Percentiles rank a stretch among this genome's conserved stretches.
These are phyloP conservation scores for Struthio camelus DNA, from an alignment of 2,113 vertebrate species.

Conservation along the genomic window DNA sequence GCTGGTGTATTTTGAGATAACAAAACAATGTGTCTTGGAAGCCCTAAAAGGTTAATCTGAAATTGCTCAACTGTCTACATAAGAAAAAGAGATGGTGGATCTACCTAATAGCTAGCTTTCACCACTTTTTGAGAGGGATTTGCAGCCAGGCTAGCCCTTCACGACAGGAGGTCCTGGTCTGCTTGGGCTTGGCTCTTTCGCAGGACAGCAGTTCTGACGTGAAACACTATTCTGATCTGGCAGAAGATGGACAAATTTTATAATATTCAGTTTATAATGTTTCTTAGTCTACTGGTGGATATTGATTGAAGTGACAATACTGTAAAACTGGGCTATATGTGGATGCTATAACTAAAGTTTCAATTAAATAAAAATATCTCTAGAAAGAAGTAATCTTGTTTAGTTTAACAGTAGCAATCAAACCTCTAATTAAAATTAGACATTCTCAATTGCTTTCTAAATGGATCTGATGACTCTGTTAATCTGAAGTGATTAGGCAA, in stretches of 20 bases:
- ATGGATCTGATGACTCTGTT: slow-evolving; percentile 60
- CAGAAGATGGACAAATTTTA: not conserved
- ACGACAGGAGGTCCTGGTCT: too few relatives aligned
- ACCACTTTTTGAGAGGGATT: not conserved
- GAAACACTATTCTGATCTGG: not conserved
- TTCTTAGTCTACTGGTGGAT: not conserved
- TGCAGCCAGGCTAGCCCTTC: too few relatives aligned
- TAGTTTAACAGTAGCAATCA: slow-evolving; percentile 39
- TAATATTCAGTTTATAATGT: not conserved
- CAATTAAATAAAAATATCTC: not conserved
- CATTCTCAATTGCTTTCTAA: slow-evolving; percentile 53
- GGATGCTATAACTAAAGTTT: not conserved
- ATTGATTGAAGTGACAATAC: accelerated
- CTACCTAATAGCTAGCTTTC: not conserved
- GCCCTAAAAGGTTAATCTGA: too few relatives aligned
- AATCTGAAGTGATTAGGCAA: slow-evolving; percentile 9
- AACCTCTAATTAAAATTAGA: slow-evolving; percentile 59
- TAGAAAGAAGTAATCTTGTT: slow-evolving; percentile 18
- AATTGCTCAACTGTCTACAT: not conserved
- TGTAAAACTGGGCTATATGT: not conserved
- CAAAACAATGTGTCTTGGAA: not conserved
- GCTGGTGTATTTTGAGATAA: not conserved
- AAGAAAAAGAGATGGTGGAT: not conserved
- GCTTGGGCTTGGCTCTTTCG: too few relatives aligned
- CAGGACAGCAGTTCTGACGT: not conserved